phyloP scores from a whole-genome alignment of 2,797 vertebrate genomes.

The Aplochiton taeniatus region DNA sequence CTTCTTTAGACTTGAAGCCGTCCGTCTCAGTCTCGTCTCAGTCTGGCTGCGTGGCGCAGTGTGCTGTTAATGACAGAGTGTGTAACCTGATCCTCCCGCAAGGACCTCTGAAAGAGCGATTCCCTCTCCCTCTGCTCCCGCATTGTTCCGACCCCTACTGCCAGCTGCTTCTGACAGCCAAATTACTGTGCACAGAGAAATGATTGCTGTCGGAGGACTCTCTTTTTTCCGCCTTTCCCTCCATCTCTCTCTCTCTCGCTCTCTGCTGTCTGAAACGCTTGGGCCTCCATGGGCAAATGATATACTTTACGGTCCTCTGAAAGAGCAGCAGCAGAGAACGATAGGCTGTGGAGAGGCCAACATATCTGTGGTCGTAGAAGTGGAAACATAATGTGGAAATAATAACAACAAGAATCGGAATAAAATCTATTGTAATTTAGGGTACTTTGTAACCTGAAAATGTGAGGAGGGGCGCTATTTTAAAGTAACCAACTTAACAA shows the following conservation, averaged over 20 bases:
- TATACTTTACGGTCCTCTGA: constrained; percentile 55
- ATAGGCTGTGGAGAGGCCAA: constrained; percentile 19
- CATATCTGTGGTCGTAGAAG: constrained; percentile 20
- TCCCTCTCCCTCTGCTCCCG: constrained; percentile 55
- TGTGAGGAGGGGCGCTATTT: no score
- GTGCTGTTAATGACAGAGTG: constrained; percentile 80
- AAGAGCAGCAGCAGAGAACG: constrained; percentile 32
- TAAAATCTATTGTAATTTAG: no score
- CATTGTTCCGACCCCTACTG: constrained; percentile 73
- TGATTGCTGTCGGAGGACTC: constrained; percentile 67
- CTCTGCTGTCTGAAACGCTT: constrained; percentile 57
- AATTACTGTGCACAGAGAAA: constrained; percentile 74
- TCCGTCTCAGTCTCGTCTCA: constrained; percentile 70
- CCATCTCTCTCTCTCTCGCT: constrained; percentile 10
- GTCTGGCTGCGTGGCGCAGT: constrained; percentile 59
- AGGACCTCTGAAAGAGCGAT: constrained; percentile 59
- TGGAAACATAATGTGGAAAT: constrained; percentile 21
- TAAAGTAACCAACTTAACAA: no score
- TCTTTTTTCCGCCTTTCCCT: not conserved
- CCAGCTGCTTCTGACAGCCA: constrained; percentile 80
- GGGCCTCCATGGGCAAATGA: constrained; percentile 66
- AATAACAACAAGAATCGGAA: constrained; percentile 19
- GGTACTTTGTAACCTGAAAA: no score
- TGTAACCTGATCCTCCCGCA: constrained; percentile 73
- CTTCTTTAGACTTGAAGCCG: constrained; percentile 76